These are phyloP conservation scores for Parotocinclus haroldoi DNA, from an alignment of 2,797 vertebrate species.

Conservation along the genomic window DNA sequence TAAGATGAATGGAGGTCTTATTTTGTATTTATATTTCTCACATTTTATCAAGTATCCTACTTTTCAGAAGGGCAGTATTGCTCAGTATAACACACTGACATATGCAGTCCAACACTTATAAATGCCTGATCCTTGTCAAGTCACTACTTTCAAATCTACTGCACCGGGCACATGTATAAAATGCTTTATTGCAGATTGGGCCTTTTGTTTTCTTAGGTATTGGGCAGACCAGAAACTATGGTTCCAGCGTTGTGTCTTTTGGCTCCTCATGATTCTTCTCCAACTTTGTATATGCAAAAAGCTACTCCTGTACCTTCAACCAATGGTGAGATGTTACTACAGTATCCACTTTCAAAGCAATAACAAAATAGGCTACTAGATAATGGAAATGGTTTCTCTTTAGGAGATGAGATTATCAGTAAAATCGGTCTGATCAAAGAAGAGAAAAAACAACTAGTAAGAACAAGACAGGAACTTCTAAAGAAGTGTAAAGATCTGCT, in stretches of 20 bases:
- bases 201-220: slow-evolving; percentile 45
- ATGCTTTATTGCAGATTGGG: slow-evolving; percentile 16
- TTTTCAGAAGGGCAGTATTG: too few species aligned
- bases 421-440: slow-evolving; percentile 76
- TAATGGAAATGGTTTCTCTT: background rate
- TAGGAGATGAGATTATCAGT: slow-evolving; percentile 74
- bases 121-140: slow-evolving; percentile 11
- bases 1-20: too few species aligned
- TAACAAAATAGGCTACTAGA: background rate
- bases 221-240: slow-evolving; percentile 41
- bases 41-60: too few species aligned
- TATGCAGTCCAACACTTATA: slow-evolving; percentile 34
- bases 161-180: slow-evolving; percentile 25
- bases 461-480: slow-evolving; percentile 78
- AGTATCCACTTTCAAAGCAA: background rate
- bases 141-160: slow-evolving; percentile 10
- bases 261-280: slow-evolving; percentile 54
- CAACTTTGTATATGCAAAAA: slow-evolving; percentile 52
- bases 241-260: slow-evolving; percentile 53
- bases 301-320: slow-evolving; percentile 48
- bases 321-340: slow-evolving; percentile 69
- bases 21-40: too few species aligned
- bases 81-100: too few species aligned
- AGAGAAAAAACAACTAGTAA: slow-evolving; percentile 79
- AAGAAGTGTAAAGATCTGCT: slow-evolving; percentile 79